Evolutionary conservation across 2,113 vertebrate genomes (phyloP).

Genomic region (Nyctibius bracteatus): DNA sequence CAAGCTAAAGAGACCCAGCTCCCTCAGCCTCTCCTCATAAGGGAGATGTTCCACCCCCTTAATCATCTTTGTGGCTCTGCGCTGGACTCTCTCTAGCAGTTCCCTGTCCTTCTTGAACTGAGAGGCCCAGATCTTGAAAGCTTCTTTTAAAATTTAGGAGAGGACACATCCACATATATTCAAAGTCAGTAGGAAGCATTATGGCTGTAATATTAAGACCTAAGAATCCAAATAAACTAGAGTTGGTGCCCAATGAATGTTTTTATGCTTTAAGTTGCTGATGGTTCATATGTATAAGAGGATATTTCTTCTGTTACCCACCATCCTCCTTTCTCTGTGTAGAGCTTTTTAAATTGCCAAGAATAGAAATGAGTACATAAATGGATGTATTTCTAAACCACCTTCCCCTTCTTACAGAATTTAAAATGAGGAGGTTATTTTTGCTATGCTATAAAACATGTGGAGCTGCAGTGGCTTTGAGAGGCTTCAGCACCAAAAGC

Average conservation of each 20-base stretch:
- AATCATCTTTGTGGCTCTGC: no score
- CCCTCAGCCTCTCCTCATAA: no score
- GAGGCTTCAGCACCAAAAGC: neutral
- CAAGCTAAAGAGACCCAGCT: no score
- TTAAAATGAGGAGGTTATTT: conserved; percentile 22
- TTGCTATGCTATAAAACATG: neutral
- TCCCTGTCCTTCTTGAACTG: no score
- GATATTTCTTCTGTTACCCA: conserved; percentile 13
- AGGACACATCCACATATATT: neutral
- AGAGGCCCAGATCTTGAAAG: no score
- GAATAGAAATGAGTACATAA: conserved; percentile 23
- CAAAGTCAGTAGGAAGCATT: neutral
- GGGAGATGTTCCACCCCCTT: no score
- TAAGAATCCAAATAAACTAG: neutral
- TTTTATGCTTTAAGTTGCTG: neutral
- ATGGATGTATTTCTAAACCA: conserved; percentile 43
- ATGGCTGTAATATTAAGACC: neutral
- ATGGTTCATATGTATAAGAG: neutral
- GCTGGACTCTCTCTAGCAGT: no score
- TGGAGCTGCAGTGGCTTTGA: neutral
- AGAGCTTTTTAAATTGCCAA: conserved; percentile 28
- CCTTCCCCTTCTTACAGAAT: conserved; percentile 34
- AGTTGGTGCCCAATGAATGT: neutral
- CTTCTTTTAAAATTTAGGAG: neutral
- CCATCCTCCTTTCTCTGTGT: neutral